Base-by-base conservation (phyloP, 2,888 invertebrate species). In the Altica lythri region DNA sequence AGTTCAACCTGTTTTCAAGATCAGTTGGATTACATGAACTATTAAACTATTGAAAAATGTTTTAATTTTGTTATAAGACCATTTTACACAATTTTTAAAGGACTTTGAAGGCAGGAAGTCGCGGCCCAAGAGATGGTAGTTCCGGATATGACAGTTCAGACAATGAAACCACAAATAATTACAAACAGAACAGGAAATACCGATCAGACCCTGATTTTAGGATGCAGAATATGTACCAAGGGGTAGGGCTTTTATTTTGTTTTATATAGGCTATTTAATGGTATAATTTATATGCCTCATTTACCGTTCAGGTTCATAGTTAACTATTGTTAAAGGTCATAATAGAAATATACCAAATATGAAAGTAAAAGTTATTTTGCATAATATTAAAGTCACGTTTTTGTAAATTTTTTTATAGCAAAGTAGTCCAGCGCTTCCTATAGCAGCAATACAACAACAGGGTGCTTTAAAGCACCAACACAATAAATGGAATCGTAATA, bases 91-190 rank as follows among this genome's bases (percentile, higher is more conserved):
- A 52, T 3, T 60, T 53, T 65, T 67, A 25, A 63, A 84, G 84
- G 67, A 80, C 79, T 57, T 80, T 81, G 50, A 79, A 83, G 63
- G 77, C 80, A 64, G 74, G 74, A 59, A 81, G 78, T 64, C 79
- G 87, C 55, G 87, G 87, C 2, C 81, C 85, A 54, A 81, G 90
- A 42, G 92, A 92, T 70, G 92, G 91, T 0, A 92, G 92, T n/a
- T 92, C 92, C 59, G 93, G 94, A 8, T 93, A 94, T 76, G 92
- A 94, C 71, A 93, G 92, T 68, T 93, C 92, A 57, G 93, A 94
- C 75, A 87, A 88, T 76, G 88, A 88, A 72, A 86, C 86, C 1
- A 81, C 85, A 4, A 80, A 83, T 60, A 81, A 83, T 64, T 83
- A 84, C 72, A 84, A 84, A 70, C 78, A 83, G 64, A 83, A 83